Percentiles rank a stretch among this genome's conserved stretches.
phyloP scores from a whole-genome alignment of 2,113 vertebrate genomes.

The Anser brachyrhynchus region DNA sequence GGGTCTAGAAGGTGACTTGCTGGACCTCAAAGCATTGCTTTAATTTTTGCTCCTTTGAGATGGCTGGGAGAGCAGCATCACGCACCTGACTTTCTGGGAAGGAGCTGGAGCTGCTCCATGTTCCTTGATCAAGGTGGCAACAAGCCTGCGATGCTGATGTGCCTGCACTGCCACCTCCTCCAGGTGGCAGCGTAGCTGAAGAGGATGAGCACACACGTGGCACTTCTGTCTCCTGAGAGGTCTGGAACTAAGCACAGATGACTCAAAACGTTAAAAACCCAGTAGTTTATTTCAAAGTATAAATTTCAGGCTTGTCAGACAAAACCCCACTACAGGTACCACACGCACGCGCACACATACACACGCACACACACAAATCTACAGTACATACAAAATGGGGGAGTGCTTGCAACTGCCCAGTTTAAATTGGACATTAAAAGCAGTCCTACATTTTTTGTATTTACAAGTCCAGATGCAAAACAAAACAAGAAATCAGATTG shows the following conservation, averaged over 20 bases:
- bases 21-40: neutral
- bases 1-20: neutral
- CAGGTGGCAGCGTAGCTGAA: neutral
- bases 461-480: slow-evolving; percentile 73
- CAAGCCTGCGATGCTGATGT: too few species aligned
- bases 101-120: neutral
- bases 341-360: slow-evolving; percentile 55
- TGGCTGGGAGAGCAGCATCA: neutral
- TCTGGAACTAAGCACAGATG: slow-evolving; percentile 62
- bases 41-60: neutral
- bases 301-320: slow-evolving; percentile 79
- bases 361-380: slow-evolving; percentile 62
- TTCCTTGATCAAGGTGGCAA: neutral
- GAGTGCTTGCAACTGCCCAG: slow-evolving; percentile 56
- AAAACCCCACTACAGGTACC: slow-evolving; percentile 76
- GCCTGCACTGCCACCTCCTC: neutral
- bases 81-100: neutral
- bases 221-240: neutral
- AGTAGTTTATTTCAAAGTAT: slow-evolving; percentile 84
- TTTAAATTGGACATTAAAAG: slow-evolving; percentile 63
- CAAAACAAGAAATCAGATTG: slow-evolving; percentile 33
- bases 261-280: slow-evolving; percentile 77
- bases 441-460: slow-evolving; percentile 62
- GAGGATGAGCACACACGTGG: neutral
- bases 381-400: slow-evolving; percentile 75